Evolutionary conservation across 2,888 invertebrate species (phyloP), one percentile per base, ranked within the genome.

Genomic region (Acronicta alni): DNA sequence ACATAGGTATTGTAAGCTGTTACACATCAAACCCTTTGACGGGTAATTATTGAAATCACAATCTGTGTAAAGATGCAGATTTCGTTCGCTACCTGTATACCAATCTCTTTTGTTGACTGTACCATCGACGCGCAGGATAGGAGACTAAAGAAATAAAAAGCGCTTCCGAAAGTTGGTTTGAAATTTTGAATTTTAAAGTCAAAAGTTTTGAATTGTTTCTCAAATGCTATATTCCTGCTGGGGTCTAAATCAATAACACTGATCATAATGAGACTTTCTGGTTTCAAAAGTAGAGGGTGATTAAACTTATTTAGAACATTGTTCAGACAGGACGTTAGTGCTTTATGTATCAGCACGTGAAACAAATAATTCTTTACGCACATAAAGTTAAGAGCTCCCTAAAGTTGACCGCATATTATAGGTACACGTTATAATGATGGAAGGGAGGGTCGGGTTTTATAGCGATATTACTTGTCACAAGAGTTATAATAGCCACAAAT

Each of bases 381-480:
- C 49, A 74, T 78, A 77, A 84, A 79, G 72, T 79, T 82, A 68
- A 76, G 30, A 65, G 43, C 65, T 67, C 79, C 79, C 76, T 80
- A 79, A 85, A 83, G 79, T 86, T 85, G 77, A 79, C 82, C 81
- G 79, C 79, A 80, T 83, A 82, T 79, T 79, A 84, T 82, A n/a
- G n/a, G n/a, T 70, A 78, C 68, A 78, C 68, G 79, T 84, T 85
- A 86, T 84, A 81, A 81, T 81, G 79, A 82, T 76, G 60, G 70
- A 64, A 75, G 78, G 77, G 80, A 83, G 80, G 82, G 82, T 80
- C 79, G 76, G 79, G 79, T 77, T 83, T 81, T 79, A 80, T 81
- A 77, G 76, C 81, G 77, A 81, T 83, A 84, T 85, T 80, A 81
- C 77, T 75, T 82, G 82, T 82, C 84, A 79, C 78, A 84, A 82